A percentile compares a stretch with the other conserved stretches of the same genome.
phyloP scores from a whole-genome alignment of 2,888 invertebrate genomes.

The Diadromus collaris region DNA sequence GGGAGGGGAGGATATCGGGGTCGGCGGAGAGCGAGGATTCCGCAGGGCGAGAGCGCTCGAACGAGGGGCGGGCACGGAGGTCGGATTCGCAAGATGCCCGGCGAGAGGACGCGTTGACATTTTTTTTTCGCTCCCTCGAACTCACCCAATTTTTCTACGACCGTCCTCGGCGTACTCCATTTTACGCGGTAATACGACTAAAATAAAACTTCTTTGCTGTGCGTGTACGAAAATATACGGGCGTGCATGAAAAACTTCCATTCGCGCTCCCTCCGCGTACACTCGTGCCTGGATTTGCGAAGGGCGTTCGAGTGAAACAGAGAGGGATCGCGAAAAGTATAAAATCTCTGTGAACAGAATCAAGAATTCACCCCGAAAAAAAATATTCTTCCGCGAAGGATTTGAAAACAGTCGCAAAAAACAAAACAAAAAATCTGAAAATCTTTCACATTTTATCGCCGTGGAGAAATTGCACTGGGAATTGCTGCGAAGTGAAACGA shows the following conservation, averaged over 20 bases:
- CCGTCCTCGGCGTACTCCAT: constrained; percentile 17
- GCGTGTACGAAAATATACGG: constrained; percentile 43
- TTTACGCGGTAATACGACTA: constrained; percentile 19
- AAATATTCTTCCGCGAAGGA: constrained; percentile 16
- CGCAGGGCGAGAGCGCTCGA: constrained; percentile 20
- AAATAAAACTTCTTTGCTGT: constrained; percentile 31
- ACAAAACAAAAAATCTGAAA: constrained; percentile 1
- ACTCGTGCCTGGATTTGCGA: constrained; percentile 42
- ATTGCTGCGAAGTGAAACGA: constrained; percentile 37
- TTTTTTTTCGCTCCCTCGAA: constrained; percentile 24
- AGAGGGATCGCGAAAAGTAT: constrained; percentile 31
- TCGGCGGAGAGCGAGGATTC: constrained; percentile 44
- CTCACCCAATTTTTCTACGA: constrained; percentile 16
- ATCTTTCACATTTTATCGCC: constrained; percentile 38
- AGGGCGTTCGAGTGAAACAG: constrained; percentile 28
- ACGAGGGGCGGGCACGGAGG: constrained; percentile 46
- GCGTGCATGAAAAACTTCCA: constrained; percentile 36
- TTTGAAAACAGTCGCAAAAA: constrained; percentile 29
- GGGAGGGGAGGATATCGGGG: constrained; percentile 15
- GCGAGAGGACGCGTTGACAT: constrained; percentile 31
- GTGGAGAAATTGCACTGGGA: constrained; percentile 6
- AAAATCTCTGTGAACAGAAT: constrained; percentile 39
- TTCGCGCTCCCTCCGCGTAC: constrained; percentile 47
- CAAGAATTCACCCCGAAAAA: constrained; percentile 30
- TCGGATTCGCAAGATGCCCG: constrained; percentile 37